phyloP scores from a whole-genome alignment of 2,797 vertebrate species.

The Lindbergichthys nudifrons region DNA sequence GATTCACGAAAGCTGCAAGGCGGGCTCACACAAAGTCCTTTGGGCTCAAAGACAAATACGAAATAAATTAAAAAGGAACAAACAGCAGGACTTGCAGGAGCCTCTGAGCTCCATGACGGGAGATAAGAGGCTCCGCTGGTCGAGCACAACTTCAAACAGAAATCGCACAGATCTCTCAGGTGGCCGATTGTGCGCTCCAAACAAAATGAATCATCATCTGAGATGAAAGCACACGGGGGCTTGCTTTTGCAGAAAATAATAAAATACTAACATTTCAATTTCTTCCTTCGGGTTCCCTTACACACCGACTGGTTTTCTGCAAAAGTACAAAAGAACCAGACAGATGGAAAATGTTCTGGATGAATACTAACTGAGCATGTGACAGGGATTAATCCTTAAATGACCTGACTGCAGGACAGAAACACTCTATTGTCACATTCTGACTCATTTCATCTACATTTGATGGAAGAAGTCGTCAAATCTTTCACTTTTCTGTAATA shows the following conservation, averaged over 20 bases:
- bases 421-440: neutral
- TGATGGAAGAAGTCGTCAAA: too few species aligned
- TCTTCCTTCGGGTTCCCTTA: constrained; percentile 12
- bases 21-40: too few species aligned
- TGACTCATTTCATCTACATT: neutral
- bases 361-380: neutral
- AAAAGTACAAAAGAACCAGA: constrained; percentile 28
- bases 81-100: constrained; percentile 42
- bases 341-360: neutral
- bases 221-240: constrained; percentile 59
- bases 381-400: neutral
- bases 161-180: constrained; percentile 68
- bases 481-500: too few species aligned
- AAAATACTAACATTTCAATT: constrained; percentile 38
- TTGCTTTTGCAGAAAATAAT: constrained; percentile 39
- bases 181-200: constrained; percentile 65
- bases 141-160: constrained; percentile 62
- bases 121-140: constrained; percentile 56
- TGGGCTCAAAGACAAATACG: too few species aligned
- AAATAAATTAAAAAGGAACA: too few species aligned
- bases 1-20: too few species aligned
- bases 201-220: constrained; percentile 73
- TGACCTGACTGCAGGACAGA: neutral
- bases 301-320: constrained; percentile 5
- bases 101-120: constrained; percentile 59